Evolutionary conservation across 1,140 invertebrate genomes (phyloP).

Genomic region (Brachystomella parvula): DNA sequence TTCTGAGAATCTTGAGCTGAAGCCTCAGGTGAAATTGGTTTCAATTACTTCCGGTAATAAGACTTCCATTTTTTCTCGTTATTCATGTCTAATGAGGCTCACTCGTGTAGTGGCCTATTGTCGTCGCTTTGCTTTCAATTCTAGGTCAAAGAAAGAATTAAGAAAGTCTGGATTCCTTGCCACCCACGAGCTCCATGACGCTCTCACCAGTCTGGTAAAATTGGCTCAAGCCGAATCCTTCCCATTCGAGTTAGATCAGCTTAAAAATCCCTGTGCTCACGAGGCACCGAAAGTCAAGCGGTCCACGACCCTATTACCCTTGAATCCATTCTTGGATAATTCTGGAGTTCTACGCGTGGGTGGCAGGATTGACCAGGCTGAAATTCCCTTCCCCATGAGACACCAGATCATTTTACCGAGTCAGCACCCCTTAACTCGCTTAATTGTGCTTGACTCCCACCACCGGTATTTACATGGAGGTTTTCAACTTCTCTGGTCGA

Average conservation of each 20-base stretch:
- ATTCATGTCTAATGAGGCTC: neutral
- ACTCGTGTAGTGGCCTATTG: neutral
- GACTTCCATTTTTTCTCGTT: neutral
- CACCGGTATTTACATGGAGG: neutral
- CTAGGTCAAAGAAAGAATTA: neutral
- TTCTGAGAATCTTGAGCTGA: neutral
- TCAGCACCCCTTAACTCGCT: neutral
- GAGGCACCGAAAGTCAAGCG: neutral
- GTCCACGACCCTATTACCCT: neutral
- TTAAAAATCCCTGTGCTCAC: no score
- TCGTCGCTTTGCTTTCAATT: neutral
- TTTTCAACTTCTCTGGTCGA: constrained; percentile 3
- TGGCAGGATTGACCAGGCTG: constrained; percentile 40
- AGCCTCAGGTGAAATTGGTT: neutral
- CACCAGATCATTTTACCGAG: constrained; percentile 40
- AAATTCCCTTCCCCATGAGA: constrained; percentile 39
- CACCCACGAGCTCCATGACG: neutral
- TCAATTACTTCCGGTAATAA: neutral
- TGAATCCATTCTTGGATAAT: constrained; percentile 41
- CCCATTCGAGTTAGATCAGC: neutral
- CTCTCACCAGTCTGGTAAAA: neutral
- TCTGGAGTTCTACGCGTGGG: constrained; percentile 42
- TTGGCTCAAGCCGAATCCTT: neutral
- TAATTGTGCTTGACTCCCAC: constrained; percentile 36
- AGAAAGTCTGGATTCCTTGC: neutral